Conservation (phyloP, 2,888 invertebrate genomes). For the Vannuccia rotundouncinata region DNA sequence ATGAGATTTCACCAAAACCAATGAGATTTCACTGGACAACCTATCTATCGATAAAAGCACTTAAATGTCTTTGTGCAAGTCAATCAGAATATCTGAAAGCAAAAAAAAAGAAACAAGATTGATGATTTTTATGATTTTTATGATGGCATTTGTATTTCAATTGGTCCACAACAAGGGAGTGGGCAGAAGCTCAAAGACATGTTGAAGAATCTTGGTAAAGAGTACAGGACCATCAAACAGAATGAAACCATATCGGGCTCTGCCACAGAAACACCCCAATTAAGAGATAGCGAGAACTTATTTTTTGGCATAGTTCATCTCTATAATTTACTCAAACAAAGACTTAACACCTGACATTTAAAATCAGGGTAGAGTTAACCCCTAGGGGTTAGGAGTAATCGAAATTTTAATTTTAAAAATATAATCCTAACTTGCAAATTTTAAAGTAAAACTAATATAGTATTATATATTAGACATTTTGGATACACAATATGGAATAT, state of each 20-base stretch:
- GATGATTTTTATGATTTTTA: not conserved
- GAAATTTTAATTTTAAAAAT: not conserved
- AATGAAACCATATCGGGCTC: too few relatives aligned
- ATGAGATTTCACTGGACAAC: not conserved
- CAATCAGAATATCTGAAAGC: not conserved
- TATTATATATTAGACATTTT: not conserved
- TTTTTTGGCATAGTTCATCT: not conserved
- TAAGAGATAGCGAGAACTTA: too few relatives aligned
- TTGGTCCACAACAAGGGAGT: not conserved
- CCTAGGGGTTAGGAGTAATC: not conserved
- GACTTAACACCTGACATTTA: not conserved
- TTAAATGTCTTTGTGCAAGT: not conserved
- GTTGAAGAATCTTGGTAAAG: too few relatives aligned
- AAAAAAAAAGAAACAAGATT: not conserved
- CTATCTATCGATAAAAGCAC: not conserved
- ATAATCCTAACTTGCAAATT: not conserved
- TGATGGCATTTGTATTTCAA: not conserved
- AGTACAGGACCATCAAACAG: too few relatives aligned
- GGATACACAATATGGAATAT: not conserved
- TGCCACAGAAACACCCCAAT: too few relatives aligned
- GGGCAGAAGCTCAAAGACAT: too few relatives aligned
- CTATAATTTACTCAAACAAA: not conserved
- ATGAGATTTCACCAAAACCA: too few relatives aligned
- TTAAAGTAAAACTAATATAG: not conserved
- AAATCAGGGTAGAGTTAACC: not conserved